Evolutionary conservation across 1,140 invertebrate species (phyloP).

Genomic region (Leptinotarsa defecta): DNA sequence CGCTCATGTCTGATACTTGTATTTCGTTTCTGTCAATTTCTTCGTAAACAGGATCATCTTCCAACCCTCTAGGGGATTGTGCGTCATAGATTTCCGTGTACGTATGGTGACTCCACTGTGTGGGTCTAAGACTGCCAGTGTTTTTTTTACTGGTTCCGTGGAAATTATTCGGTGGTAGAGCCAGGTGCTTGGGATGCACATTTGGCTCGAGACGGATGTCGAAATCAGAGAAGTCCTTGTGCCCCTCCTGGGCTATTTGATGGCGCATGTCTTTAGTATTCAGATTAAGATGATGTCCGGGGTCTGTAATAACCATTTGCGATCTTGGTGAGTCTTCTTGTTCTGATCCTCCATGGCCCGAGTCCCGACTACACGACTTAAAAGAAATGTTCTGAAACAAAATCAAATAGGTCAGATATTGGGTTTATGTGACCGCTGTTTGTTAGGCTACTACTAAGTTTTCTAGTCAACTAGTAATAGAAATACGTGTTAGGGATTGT

Average conservation of each 20-base stretch:
- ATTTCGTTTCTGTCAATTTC: conserved; percentile 74
- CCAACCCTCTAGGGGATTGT: conserved; percentile 54
- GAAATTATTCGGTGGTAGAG: conserved; percentile 43
- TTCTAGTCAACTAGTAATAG: background rate
- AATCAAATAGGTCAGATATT: conserved; percentile 26
- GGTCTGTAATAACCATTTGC: conserved; percentile 59
- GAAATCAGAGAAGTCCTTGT: conserved; percentile 44
- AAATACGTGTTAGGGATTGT: no score
- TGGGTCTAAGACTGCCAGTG: conserved; percentile 52
- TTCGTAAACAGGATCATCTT: conserved; percentile 80
- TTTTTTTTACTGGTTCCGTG: conserved; percentile 49
- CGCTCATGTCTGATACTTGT: conserved; percentile 77
- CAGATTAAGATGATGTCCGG: conserved; percentile 46
- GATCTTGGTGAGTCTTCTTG: conserved; percentile 67
- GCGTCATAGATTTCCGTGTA: conserved; percentile 68
- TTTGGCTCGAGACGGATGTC: conserved; percentile 41
- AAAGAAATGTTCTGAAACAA: conserved; percentile 72
- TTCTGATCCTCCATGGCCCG: conserved; percentile 67
- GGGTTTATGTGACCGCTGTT: background rate
- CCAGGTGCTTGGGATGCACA: conserved; percentile 50
- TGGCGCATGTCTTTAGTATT: conserved; percentile 49
- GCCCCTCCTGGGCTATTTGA: conserved; percentile 44
- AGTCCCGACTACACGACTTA: conserved; percentile 70
- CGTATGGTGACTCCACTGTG: conserved; percentile 65
- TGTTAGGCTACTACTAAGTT: background rate